Base-by-base conservation (phyloP, 2,113 vertebrate species). In the Tychaedon coryphoeus region DNA sequence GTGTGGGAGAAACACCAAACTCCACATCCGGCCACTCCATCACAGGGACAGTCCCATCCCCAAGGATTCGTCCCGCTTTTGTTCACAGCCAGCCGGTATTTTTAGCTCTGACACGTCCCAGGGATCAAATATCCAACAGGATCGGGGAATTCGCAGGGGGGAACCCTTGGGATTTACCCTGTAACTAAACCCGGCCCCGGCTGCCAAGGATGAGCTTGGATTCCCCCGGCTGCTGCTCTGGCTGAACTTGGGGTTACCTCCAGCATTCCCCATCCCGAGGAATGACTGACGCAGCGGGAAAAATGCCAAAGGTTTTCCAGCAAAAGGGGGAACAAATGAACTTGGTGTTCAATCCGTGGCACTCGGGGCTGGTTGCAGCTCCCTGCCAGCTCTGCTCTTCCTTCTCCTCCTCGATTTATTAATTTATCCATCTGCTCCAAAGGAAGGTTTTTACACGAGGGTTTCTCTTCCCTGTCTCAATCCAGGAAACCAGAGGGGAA, bases 131-230 rank as follows among this genome's bases (percentile, higher is more conserved):
- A 14, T 69, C 88, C 4, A 0, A 3, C n/a, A 1, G 91, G 95
- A 84, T 78, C 1, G 12, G 87, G 89, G 94, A 90, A 88, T 83
- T 95, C 6, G 1, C 72, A 7, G 1, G 1, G 92, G 96, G 92
- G 91, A 94, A 95, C 71, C 96, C 93, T 94, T 53, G 74, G 94
- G 95, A 94, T 93, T 91, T 83, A 13, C 91, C 2, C 0, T 75
- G 95, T 90, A 93, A 96, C 64, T 11, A 51, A 95, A 70, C 82
- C 65, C 6, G 20, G 66, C 47, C 73, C 53, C 8, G 67, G 80
- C 92, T 95, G 79, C 78, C 60, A 18, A 78, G 80, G 78, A 42
- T 1, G 36, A 57, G 84, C 6, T 53, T 64, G 77, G 86, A 28
- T 90, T 88, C 83, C 75, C 85, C 79, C 50, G 67, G 26, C 70